Evolutionary conservation across 2,888 invertebrate genomes (phyloP), one percentile per base, ranked within the genome.

Genomic region (Cheilosia urbana): DNA sequence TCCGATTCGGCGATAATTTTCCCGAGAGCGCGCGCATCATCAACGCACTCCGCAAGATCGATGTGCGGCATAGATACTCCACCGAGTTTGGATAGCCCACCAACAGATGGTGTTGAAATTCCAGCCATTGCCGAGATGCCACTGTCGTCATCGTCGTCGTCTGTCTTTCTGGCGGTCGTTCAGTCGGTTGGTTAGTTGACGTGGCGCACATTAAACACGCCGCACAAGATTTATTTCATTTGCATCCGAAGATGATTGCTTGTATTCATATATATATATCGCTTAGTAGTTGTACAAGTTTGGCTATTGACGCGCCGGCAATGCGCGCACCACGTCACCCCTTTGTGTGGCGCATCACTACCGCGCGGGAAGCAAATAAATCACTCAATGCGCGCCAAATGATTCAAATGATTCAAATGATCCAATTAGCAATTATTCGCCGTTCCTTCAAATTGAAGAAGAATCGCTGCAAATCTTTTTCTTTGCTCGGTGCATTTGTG

Each of bases 321-420:
- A 62, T 63, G 68, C 47, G 47, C 62, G 37, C 68, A 30, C 30
- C 68, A 30, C 30, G 58, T 51, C 63, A 73, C 68, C 65, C 65
- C 65, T 47, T 53, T 51, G 65, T 42, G 55, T 13, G 19, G 21
- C 40, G 37, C 53, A 71, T 65, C 34, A 55, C 42, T 72, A 51
- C 58, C 71, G 75, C 80, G 30, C 66, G 62, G 62, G 55, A 80
- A 62, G 47, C 71, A 66, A 71, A 85, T 85, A 85, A 85, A 85
- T 85, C 85, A 85, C 85, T 85, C 85, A 72, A 47, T 62, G 34
- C 30, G 73, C 69, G 65, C 76, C 81, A 66, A 85, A 71, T 51
- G 81, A 60, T 76, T 85, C 85, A 85, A 85, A 85, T 85, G 85
- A 85, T 85, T 85, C 85, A 85, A 85, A 85, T 85, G 85, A 85